phyloP scores from a whole-genome alignment of 2,888 invertebrate species.

The Pediacus dermestoides region DNA sequence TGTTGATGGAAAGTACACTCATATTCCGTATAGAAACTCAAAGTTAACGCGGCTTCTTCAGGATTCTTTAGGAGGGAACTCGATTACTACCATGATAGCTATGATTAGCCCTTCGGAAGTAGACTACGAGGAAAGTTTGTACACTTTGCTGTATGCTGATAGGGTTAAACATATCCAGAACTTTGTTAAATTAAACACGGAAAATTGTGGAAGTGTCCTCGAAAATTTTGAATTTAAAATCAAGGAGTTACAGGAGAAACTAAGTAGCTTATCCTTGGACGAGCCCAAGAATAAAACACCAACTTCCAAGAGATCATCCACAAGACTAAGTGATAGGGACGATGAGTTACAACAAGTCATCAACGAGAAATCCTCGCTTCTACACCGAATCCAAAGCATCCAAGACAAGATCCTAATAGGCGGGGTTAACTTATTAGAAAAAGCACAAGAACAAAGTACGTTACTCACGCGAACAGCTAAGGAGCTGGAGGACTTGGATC shows the following conservation, averaged over 20 bases:
- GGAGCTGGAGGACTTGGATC: slow-evolving; percentile 70
- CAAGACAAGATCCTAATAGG: slow-evolving; percentile 93
- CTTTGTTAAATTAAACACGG: slow-evolving; percentile 88
- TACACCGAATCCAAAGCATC: slow-evolving; percentile 60
- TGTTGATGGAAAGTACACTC: slow-evolving; percentile 91
- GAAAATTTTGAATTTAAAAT: slow-evolving; percentile 83
- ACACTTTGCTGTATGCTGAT: slow-evolving; percentile 91
- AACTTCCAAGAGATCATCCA: slow-evolving; percentile 50
- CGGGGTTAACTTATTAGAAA: slow-evolving; percentile 93
- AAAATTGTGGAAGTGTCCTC: slow-evolving; percentile 82
- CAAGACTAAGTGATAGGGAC: slow-evolving; percentile 11
- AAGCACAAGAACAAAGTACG: slow-evolving; percentile 84
- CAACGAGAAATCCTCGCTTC: slow-evolving; percentile 52
- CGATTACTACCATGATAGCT: slow-evolving; percentile 90
- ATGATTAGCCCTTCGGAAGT: slow-evolving; percentile 88
- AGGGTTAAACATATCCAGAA: slow-evolving; percentile 95
- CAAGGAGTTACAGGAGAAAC: slow-evolving; percentile 62
- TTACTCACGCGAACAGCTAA: slow-evolving; percentile 78
- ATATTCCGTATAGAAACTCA: slow-evolving; percentile 95
- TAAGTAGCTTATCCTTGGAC: slow-evolving; percentile 60
- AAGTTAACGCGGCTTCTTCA: slow-evolving; percentile 91
- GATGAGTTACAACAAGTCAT: slow-evolving; percentile 53
- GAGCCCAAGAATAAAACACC: slow-evolving; percentile 59
- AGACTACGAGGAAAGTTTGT: slow-evolving; percentile 93
- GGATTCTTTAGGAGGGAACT: slow-evolving; percentile 93